Evolutionary conservation across 1,140 invertebrate genomes (phyloP).

Genomic region (Theocolax elegans): DNA sequence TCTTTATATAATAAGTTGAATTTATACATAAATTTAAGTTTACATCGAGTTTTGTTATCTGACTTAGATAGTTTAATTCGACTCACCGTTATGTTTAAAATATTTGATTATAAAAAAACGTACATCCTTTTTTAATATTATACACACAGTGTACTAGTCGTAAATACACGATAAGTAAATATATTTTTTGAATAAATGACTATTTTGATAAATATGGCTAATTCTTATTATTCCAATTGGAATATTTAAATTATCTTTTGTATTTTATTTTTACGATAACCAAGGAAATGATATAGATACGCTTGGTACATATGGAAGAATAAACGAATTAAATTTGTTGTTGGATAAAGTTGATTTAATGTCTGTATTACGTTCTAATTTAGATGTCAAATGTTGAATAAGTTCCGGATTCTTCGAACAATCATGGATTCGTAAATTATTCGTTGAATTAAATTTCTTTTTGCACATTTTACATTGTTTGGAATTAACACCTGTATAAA

Average conservation of each 20-base stretch:
- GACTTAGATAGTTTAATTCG: conserved; percentile 25
- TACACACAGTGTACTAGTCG: conserved; percentile 31
- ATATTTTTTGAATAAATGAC: conserved; percentile 44
- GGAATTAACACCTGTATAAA: conserved; percentile 77
- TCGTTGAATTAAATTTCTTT: conserved; percentile 80
- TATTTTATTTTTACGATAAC: conserved; percentile 12
- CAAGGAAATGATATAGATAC: conserved; percentile 32
- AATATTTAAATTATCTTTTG: conserved; percentile 8
- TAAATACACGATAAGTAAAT: conserved; percentile 41
- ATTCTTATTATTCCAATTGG: neutral
- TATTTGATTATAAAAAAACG: conserved; percentile 33
- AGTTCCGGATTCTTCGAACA: conserved; percentile 73
- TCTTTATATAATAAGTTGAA: conserved; percentile 24
- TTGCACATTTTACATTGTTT: conserved; percentile 78
- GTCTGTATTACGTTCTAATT: neutral
- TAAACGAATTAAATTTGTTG: neutral
- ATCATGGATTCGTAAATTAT: conserved; percentile 80
- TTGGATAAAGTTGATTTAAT: neutral
- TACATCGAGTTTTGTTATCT: conserved; percentile 30
- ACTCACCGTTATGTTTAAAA: conserved; percentile 33
- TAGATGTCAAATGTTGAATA: neutral
- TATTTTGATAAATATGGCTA: conserved; percentile 38
- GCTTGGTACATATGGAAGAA: conserved; percentile 19
- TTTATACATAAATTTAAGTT: conserved; percentile 26
- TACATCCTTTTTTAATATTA: conserved; percentile 35